phyloP scores from a whole-genome alignment of 30 jellyfish, hydroid and myxozoan species.

The Clytia hemisphaerica region DNA sequence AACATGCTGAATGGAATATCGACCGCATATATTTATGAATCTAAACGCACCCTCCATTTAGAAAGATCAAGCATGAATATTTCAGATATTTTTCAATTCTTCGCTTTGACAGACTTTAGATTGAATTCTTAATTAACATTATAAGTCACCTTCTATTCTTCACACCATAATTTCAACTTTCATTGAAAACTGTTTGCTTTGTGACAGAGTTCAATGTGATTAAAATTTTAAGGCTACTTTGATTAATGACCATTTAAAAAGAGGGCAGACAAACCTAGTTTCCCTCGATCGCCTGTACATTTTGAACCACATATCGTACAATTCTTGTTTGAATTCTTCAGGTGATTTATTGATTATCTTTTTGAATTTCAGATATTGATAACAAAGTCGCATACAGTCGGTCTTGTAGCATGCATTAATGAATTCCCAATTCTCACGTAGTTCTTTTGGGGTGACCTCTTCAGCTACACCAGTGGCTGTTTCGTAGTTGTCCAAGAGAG shows the following conservation, averaged over 20 bases:
- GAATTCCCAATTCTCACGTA: conserved; percentile 63
- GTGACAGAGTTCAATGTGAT: too few species aligned
- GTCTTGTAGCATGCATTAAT: conserved; percentile 36
- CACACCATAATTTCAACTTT: too few species aligned
- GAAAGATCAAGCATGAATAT: too few species aligned
- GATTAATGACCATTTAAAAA: too few species aligned
- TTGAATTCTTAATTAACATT: too few species aligned
- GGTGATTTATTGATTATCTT: conserved; percentile 28
- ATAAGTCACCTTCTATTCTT: too few species aligned
- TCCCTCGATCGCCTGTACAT: conserved; percentile 59
- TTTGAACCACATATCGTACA: conserved; percentile 72
- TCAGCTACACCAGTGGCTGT: conserved; percentile 68
- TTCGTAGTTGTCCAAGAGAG: conserved; percentile 73
- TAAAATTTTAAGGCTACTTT: too few species aligned
- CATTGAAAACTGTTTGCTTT: too few species aligned
- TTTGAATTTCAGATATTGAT: conserved; percentile 47
- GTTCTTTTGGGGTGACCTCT: conserved; percentile 44
- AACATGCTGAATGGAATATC: neutral
- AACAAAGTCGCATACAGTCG: conserved; percentile 52
- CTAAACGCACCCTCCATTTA: neutral
- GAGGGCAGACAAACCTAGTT: too few species aligned
- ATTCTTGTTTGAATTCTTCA: conserved; percentile 44
- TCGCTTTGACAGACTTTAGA: too few species aligned
- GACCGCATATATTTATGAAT: neutral
- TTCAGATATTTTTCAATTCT: too few species aligned